Evolutionary conservation across 1,140 invertebrate species (phyloP), one percentile per base, ranked within the genome.

Genomic region (Manduca sexta): DNA sequence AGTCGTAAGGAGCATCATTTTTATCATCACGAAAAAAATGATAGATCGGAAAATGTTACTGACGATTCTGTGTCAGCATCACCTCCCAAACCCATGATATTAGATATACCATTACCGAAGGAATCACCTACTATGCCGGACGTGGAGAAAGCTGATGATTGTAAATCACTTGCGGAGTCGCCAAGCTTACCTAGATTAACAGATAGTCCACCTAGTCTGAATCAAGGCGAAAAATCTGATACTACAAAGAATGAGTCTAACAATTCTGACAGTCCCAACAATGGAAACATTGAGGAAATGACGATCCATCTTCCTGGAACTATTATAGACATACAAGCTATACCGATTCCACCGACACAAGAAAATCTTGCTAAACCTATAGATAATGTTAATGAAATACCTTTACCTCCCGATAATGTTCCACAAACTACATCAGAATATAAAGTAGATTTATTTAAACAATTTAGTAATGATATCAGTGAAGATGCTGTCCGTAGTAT

Each of bases 401-500:
- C 70, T 52, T 62, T 77, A 34, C 74, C 71, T 12, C 18, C 11
- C 8, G 26, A 43, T 11, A 40, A 26, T 26, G 21, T 26, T 1
- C 21, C 21, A 3, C 21, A 30, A 12, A 30, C 41, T 5, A 5
- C 41, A 43, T 3, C 11, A 10, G 34, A 51, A 41, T 57, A 39
- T 12, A 86, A 87, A 41, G 49, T 71, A 0, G 86, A 86, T 37
- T 46, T 45, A 31, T 59, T 35, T 10, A 50, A 10, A 38, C 56
- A 15, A 57, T 63, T 67, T 44, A 64, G 62, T 33, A 66, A 62
- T 14, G 67, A 72, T 45, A 91, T 7, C 91, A 88, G 93, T 69
- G 93, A 95, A 68, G 92, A 91, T 48, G 93, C 93, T 0, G 92
- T 95, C 1, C 92, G 93, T 61, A 86, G 80, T 55, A 87, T 87